Evolutionary conservation across 2,113 vertebrate genomes (phyloP).

Genomic region (Sapajus apella): DNA sequence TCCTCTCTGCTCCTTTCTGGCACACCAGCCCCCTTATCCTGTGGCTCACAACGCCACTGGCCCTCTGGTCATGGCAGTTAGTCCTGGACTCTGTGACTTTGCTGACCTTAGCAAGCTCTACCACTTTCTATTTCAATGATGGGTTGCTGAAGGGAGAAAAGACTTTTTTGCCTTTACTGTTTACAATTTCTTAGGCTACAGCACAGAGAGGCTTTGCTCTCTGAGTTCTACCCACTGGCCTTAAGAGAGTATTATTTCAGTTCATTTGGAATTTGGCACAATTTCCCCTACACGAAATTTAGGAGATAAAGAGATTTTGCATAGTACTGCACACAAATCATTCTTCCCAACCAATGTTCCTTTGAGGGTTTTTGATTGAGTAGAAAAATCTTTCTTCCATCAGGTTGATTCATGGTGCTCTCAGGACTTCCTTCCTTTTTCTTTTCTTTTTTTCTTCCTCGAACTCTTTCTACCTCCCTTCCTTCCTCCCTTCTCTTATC

Average conservation of each 20-base stretch:
- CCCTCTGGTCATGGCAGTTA: not conserved
- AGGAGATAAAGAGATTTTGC: not conserved
- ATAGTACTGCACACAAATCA: not conserved
- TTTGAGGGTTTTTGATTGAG: not conserved
- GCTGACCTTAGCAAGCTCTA: not conserved
- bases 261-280: not conserved
- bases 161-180: not conserved
- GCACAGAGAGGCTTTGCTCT: not conserved
- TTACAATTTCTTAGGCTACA: not conserved
- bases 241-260: not conserved
- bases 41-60: not conserved
- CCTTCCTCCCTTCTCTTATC: not conserved
- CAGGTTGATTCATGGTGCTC: not conserved
- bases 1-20: not conserved
- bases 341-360: not conserved
- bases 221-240: not conserved
- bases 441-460: not conserved
- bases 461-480: fast-evolving
- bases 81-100: not conserved
- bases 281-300: not conserved
- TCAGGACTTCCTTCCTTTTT: no score
- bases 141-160: not conserved
- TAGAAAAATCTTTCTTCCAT: not conserved
- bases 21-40: not conserved
- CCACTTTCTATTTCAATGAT: not conserved